Evolutionary conservation across 1,140 invertebrate species (phyloP), one percentile per base, ranked within the genome.

Genomic region (Caenorhabditis inopinata): DNA sequence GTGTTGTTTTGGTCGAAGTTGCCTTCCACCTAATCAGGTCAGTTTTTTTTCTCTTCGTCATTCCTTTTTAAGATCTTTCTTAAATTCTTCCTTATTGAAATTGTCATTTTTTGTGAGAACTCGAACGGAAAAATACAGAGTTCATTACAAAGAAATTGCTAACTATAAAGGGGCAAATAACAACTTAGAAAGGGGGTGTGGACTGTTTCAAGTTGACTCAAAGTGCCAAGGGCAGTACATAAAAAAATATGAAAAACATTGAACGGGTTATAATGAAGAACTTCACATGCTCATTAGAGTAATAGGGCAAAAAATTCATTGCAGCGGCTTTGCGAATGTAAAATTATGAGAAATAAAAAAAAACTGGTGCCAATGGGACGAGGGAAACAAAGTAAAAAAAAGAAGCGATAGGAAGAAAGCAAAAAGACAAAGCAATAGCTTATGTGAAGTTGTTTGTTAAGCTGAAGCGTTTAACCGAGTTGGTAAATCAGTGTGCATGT

Each of bases 1-100:
- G 0, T 99, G 97, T 89, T 99, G 96, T 90, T 99, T 99, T 91
- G 97, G 97, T 0, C 91, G 97, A 23, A 95, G 94, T 35, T 99
- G 97, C 90, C 91, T 99, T 35, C 96, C 98, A 84, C 96, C 96
- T 62, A 99, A 99, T 92, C 97, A 99, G 76, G 86, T 88, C 7
- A 74, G 81, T 79, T 21, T 18, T 49, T 5, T 25, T 1, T 35
- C 14, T 29, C 4, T 49, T 76, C 29, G 4, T 48, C 16, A n/a
- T n/a, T n/a, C n/a, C n/a, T 51, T 14, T 42, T 42, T 14, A 42
- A 7, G 38, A 7, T 42, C 38, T 42, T 7, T 42, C 6, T 42
- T 5, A 42, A 42, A 11, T 53, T 16, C 38, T 4, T 29, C 23
- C 25, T 75, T 29, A 14, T 75, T 42, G 29, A 47, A 21, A n/a